phyloP scores from a whole-genome alignment of 2,113 vertebrate species.

The Misgurnus mizolepis region DNA sequence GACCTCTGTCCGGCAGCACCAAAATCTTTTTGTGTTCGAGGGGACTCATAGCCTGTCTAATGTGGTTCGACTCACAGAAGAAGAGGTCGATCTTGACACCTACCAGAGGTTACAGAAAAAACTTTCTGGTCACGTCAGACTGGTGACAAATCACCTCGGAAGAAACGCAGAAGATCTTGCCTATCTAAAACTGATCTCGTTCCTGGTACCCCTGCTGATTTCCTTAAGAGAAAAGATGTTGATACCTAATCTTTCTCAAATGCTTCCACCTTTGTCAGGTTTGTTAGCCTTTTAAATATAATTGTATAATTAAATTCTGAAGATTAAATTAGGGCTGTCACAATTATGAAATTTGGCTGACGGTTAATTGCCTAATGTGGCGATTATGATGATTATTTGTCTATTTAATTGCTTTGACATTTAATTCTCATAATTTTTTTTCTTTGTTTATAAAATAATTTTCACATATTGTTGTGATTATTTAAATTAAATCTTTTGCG shows the following conservation, averaged over 20 bases:
- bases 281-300: slow-evolving; percentile 21
- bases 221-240: slow-evolving; percentile 74
- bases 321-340: too few species aligned
- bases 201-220: slow-evolving; percentile 72
- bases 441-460: too few species aligned
- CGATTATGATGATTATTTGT: too few species aligned
- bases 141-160: slow-evolving; percentile 69
- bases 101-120: slow-evolving; percentile 74
- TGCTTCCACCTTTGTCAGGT: slow-evolving; percentile 72
- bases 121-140: slow-evolving; percentile 67
- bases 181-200: slow-evolving; percentile 72
- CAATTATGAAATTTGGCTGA: too few species aligned
- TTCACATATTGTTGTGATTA: too few species aligned
- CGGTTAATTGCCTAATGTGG: too few species aligned
- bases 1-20: slow-evolving; percentile 62
- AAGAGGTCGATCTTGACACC: slow-evolving; percentile 63
- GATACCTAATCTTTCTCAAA: slow-evolving; percentile 68
- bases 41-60: slow-evolving; percentile 62
- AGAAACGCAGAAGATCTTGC: slow-evolving; percentile 67
- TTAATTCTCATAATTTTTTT: too few species aligned
- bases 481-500: too few species aligned
- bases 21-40: slow-evolving; percentile 74
- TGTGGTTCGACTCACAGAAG: slow-evolving; percentile 66
- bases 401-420: too few species aligned
- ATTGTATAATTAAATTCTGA: not conserved